Percentiles rank a stretch among this genome's conserved stretches.
These are phyloP conservation scores for Phodopus roborovskii DNA, from an alignment of 2,113 vertebrate genomes.

Conservation along the genomic window DNA sequence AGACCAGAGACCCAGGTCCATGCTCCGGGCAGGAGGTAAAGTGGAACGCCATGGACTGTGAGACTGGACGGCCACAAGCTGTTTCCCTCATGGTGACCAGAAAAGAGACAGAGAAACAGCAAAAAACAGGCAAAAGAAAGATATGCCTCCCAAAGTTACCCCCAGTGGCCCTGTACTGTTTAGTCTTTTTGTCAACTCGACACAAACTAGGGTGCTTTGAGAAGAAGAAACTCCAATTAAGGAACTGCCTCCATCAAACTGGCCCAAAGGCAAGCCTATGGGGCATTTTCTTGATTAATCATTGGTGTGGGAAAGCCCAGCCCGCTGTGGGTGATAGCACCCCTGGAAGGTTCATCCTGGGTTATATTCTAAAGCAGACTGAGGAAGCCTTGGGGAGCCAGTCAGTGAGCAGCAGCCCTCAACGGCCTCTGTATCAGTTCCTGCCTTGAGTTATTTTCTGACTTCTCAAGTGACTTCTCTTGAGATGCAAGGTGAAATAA, in stretches of 20 bases:
- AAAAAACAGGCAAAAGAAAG: neutral
- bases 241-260: neutral
- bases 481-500: neutral
- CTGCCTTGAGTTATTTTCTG: neutral
- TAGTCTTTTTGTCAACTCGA: neutral
- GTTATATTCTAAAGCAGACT: neutral
- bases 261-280: neutral
- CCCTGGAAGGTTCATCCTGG: neutral
- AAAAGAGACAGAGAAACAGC: neutral
- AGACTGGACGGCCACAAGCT: neutral
- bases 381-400: neutral
- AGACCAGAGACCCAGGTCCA: neutral
- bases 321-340: too few species aligned
- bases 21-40: neutral
- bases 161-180: neutral
- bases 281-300: neutral
- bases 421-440: neutral
- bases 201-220: neutral
- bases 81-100: neutral
- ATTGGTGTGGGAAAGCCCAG: neutral
- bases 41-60: neutral
- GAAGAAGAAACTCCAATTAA: neutral
- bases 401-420: neutral
- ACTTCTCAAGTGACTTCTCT: neutral
- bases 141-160: neutral